Conservation (phyloP, 2,113 vertebrate genomes). For the Triplophysa rosa region DNA sequence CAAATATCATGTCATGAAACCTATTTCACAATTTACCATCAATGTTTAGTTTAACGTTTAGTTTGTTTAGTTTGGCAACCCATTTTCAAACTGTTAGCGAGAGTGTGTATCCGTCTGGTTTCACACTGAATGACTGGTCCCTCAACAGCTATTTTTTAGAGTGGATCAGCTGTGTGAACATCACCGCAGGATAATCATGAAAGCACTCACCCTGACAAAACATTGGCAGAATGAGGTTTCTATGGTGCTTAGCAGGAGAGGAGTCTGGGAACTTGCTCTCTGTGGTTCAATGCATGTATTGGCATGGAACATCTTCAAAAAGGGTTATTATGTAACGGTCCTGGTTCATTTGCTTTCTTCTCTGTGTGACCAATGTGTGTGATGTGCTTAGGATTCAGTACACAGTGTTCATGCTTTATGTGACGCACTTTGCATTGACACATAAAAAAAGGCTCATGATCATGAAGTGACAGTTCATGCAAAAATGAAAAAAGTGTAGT, state of each 20-base stretch:
- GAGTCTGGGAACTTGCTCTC: constrained; percentile 40
- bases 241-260: constrained; percentile 35
- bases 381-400: constrained; percentile 9
- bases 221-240: constrained; percentile 3
- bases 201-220: background rate
- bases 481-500: too few relatives aligned
- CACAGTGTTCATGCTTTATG: constrained; percentile 35
- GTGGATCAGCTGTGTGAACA: constrained; percentile 40
- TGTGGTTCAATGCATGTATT: constrained; percentile 40
- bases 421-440: constrained; percentile 13
- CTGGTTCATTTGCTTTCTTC: constrained; percentile 30
- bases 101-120: constrained; percentile 49
- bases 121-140: constrained; percentile 46
- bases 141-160: constrained; percentile 43
- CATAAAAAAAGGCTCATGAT: background rate
- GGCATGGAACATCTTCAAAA: constrained; percentile 45
- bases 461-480: too few relatives aligned
- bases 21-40: constrained; percentile 18
- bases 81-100: constrained; percentile 43
- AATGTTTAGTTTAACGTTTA: constrained; percentile 20
- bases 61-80: constrained; percentile 48
- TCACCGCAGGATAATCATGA: constrained; percentile 30
- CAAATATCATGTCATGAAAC: constrained; percentile 36
- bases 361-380: constrained; percentile 9
- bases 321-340: constrained; percentile 36